A percentile compares a stretch with the other conserved stretches of the same genome.
Conservation (phyloP, 2,888 invertebrate genomes). For the Palloptera scutellata region DNA sequence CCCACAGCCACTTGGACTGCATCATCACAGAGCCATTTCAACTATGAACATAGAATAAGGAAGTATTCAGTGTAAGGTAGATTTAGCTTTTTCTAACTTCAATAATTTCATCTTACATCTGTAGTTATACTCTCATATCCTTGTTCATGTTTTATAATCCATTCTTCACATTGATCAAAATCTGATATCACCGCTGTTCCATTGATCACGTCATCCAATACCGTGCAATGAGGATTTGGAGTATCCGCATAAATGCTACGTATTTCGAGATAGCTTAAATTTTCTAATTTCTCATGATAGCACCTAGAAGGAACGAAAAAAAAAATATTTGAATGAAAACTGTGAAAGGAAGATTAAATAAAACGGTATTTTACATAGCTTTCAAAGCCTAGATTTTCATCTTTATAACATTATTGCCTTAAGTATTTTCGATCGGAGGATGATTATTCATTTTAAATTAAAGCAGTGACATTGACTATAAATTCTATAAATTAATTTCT, state of each 20-base stretch:
- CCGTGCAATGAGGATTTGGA: slow-evolving; percentile 51
- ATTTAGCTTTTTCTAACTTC: too few relatives aligned
- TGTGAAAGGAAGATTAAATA: too few relatives aligned
- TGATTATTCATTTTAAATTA: too few relatives aligned
- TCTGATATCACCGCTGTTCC: slow-evolving; percentile 35
- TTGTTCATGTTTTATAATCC: slow-evolving; percentile 68
- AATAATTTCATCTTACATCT: slow-evolving; percentile 64
- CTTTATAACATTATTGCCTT: too few relatives aligned
- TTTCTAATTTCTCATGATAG: slow-evolving; percentile 44
- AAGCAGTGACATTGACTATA: too few relatives aligned
- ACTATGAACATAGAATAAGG: slow-evolving; percentile 39
- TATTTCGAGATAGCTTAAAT: slow-evolving; percentile 41
- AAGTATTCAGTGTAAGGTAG: too few relatives aligned
- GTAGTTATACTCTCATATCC: slow-evolving; percentile 70
- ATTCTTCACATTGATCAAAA: slow-evolving; percentile 61
- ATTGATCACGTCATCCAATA: slow-evolving; percentile 44
- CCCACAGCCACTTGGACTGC: slow-evolving; percentile 68
- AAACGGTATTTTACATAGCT: too few relatives aligned
- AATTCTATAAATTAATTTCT: too few relatives aligned
- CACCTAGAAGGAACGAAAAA: slow-evolving; percentile 47
- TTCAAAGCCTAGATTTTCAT: too few relatives aligned
- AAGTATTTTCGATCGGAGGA: too few relatives aligned
- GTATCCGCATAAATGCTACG: slow-evolving; percentile 47
- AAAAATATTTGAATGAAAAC: not conserved
- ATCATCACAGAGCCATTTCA: slow-evolving; percentile 70